Conservation (phyloP, 53 echinoderm and acorn worm genomes). For the Holothuria scabra region DNA sequence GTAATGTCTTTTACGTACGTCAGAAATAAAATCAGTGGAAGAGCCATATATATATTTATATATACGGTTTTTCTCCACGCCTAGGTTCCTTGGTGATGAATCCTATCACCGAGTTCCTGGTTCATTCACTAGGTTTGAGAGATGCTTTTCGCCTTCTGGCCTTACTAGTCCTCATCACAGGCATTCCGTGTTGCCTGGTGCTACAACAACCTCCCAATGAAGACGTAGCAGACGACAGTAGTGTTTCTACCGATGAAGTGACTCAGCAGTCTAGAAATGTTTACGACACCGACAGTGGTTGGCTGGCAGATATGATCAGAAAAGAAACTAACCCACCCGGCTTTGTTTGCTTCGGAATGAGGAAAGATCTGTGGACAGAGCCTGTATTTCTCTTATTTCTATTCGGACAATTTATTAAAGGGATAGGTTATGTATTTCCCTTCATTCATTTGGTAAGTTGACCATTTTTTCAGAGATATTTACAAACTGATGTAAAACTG, state of each 20-base stretch:
- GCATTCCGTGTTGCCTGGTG: slow-evolving; percentile 83
- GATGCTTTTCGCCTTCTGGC: slow-evolving; percentile 77
- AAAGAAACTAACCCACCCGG: slow-evolving; percentile 55
- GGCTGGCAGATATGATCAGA: slow-evolving; percentile 67
- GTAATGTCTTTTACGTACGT: too few relatives aligned
- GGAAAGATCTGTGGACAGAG: slow-evolving; percentile 74
- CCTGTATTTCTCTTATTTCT: slow-evolving; percentile 73
- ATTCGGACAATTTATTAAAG: slow-evolving; percentile 83
- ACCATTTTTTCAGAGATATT: too few relatives aligned
- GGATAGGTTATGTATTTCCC: slow-evolving; percentile 92
- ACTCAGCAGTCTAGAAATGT: background rate
- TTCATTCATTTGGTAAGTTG: slow-evolving; percentile 94
- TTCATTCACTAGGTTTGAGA: slow-evolving; percentile 71
- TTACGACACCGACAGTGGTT: slow-evolving; percentile 51
- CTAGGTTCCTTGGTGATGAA: slow-evolving; percentile 95
- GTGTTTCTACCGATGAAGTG: background rate
- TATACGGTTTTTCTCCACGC: background rate
- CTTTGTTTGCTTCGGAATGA: slow-evolving; percentile 51
- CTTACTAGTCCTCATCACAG: slow-evolving; percentile 75
- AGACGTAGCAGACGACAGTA: slow-evolving; percentile 60
- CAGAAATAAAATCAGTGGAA: too few relatives aligned
- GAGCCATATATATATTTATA: background rate
- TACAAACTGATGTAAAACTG: too few relatives aligned
- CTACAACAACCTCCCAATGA: slow-evolving; percentile 76
- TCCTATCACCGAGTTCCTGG: slow-evolving; percentile 76